Percentiles rank a stretch among this genome's conserved stretches.
These are phyloP conservation scores for Corythucha ciliata DNA, from an alignment of 2,888 invertebrate species.

Conservation along the genomic window DNA sequence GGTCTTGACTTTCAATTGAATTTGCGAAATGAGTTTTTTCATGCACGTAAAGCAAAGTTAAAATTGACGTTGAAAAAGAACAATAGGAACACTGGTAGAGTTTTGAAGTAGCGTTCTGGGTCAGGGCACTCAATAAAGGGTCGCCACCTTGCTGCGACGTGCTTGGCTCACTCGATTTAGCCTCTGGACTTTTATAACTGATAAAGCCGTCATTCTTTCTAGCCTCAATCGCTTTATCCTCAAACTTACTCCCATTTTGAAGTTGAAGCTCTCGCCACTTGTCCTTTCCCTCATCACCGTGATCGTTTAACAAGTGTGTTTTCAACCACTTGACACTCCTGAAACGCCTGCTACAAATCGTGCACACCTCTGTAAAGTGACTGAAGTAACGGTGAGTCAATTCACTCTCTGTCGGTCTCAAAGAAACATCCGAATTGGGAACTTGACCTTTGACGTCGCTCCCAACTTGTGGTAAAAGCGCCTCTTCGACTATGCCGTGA, in stretches of 20 bases:
- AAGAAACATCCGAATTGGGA: conserved; percentile 29
- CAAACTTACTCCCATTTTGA: conserved; percentile 24
- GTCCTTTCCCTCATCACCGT: conserved; percentile 58
- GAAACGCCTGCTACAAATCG: conserved; percentile 77
- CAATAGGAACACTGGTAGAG: conserved; percentile 85
- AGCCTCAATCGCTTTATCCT: conserved; percentile 20
- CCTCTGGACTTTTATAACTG: conserved; percentile 1
- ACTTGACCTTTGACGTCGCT: conserved; percentile 27
- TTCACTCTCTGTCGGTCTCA: conserved; percentile 49
- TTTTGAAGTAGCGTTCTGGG: conserved; percentile 56
- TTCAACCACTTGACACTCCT: conserved; percentile 80
- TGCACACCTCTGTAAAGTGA: conserved; percentile 67
- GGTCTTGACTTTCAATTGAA: conserved; percentile 35
- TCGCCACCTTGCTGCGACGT: conserved; percentile 26
- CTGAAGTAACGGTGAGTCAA: conserved; percentile 54
- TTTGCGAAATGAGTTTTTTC: conserved; percentile 62
- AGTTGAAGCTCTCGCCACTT: conserved; percentile 52
- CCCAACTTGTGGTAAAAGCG: conserved; percentile 41
- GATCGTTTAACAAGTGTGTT: conserved; percentile 76
- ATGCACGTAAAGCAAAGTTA: conserved; percentile 85
- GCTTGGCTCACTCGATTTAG: conserved; percentile 23
- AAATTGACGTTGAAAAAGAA: conserved; percentile 77
- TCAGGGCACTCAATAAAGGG: conserved; percentile 38
- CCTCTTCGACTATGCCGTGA: conserved; percentile 88
- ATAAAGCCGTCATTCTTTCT: conserved; percentile 25